Evolutionary conservation across 2,888 invertebrate genomes (phyloP), one percentile per base, ranked within the genome.

Genomic region (Erpobdella octoculata): DNA sequence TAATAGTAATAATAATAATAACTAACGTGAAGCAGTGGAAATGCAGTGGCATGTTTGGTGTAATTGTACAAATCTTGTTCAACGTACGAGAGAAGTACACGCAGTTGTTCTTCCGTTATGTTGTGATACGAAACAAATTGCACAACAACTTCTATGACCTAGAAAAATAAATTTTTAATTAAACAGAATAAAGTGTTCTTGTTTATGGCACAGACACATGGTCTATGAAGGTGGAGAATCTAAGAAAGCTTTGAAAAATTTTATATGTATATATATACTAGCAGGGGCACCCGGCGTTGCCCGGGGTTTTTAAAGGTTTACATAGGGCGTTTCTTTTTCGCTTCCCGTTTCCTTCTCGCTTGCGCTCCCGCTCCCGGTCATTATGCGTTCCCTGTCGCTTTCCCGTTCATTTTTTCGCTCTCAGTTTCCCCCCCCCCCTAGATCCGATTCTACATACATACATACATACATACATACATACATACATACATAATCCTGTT

Each of bases 41-140:
- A 96, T 0, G 93, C 93, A 46, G 91, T 91, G 0, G 91, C 88
- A 80, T 93, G 93, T 77, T 89, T 88, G 46, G 90, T 90, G 62
- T 88, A 87, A 78, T 91, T 91, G 79, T 91, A 88, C 37, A 96
- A 86, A 80, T 96, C 94, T 81, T 92, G 90, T 80, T 95, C 94
- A 0, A 91, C 90, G 78, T 94, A 95, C 0, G 91, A 85, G 15
- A 96, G 84, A 0, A 95, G 83, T 4, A 90, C 88, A 81, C 91
- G 90, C 12, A 93, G 83, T 81, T 95, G 92, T 2, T 91, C 89
- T 0, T 84, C 85, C 70, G 86, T 87, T 25, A 94, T 84, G 21
- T 85, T 86, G 80, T 90, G 88, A 76, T 88, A 88, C 75, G 89
- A 87, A 0, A 91, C 89, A 78, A 92, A 90, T 9, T 91, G 86